Conservation (phyloP, 2,888 invertebrate species). For the Cryptophagus acutangulus region DNA sequence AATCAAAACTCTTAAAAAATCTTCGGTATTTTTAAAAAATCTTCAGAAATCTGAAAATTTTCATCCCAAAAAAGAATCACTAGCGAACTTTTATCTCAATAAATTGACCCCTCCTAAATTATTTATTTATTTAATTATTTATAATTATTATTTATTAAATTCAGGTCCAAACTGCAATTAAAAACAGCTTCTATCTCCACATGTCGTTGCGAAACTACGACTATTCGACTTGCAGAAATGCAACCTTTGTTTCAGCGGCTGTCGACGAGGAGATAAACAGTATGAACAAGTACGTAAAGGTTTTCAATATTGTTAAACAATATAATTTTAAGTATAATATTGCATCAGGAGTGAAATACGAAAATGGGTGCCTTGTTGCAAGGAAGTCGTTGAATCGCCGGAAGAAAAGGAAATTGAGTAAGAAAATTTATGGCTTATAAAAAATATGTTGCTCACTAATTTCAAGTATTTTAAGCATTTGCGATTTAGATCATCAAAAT, state of each 20-base stretch:
- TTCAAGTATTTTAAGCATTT: conserved; percentile 2
- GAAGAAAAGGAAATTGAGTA: conserved; percentile 33
- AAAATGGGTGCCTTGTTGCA: conserved; percentile 28
- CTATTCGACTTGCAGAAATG: conserved; percentile 35
- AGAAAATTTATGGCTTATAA: conserved; percentile 9
- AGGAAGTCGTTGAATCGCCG: conserved; percentile 26
- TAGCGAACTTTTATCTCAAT: too few species aligned
- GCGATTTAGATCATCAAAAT: background rate
- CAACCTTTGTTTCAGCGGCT: conserved; percentile 42
- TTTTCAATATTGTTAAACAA: too few species aligned
- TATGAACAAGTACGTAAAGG: too few species aligned
- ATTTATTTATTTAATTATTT: conserved; percentile 1
- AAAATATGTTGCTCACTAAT: background rate
- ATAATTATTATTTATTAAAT: background rate
- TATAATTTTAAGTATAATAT: too few species aligned
- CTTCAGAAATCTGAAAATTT: too few species aligned
- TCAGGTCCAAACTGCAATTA: conserved; percentile 38
- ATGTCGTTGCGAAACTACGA: conserved; percentile 35
- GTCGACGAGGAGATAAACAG: too few species aligned
- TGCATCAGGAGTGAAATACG: conserved; percentile 40
- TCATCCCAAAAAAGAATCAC: too few species aligned
- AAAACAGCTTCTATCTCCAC: conserved; percentile 33
- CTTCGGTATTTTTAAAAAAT: too few species aligned
- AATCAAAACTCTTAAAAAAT: too few species aligned
- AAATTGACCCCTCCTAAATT: background rate